Percentiles rank a stretch among this genome's conserved stretches.
Conservation (phyloP, 2,888 invertebrate species). For the Sphaerophoria taeniata region DNA sequence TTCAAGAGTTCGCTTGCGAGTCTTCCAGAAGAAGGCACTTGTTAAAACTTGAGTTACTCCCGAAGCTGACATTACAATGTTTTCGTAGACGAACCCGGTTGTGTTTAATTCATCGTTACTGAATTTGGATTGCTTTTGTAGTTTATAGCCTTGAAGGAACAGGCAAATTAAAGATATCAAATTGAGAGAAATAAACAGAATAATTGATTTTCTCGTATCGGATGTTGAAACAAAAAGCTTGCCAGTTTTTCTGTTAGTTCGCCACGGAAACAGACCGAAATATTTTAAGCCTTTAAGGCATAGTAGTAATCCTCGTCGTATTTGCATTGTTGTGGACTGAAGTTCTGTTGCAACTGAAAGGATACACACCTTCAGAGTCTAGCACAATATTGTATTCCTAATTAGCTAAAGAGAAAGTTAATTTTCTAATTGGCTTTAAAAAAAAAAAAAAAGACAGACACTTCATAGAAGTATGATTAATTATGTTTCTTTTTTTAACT, state of each 20-base stretch:
- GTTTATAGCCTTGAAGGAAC: neutral
- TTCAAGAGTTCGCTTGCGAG: neutral
- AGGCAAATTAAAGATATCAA: neutral
- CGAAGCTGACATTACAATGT: neutral
- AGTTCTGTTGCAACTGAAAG: neutral
- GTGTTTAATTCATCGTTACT: too few relatives aligned
- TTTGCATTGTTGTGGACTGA: neutral
- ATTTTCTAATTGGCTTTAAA: too few relatives aligned
- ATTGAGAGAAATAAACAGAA: neutral
- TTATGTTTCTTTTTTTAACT: too few relatives aligned
- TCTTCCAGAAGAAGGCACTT: neutral
- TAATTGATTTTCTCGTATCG: neutral
- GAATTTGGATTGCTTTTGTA: neutral
- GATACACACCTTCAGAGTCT: too few relatives aligned
- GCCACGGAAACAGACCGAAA: constrained; percentile 27
- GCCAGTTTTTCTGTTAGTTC: neutral
- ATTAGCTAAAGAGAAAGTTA: too few relatives aligned
- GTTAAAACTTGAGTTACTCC: neutral
- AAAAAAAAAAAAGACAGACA: too few relatives aligned
- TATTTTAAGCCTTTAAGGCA: constrained; percentile 24
- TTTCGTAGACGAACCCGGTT: neutral
- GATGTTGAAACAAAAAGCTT: neutral
- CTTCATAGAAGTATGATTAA: too few relatives aligned
- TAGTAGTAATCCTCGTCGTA: constrained; percentile 7
- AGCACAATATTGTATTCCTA: too few relatives aligned